Evolutionary conservation across 2,888 invertebrate species (phyloP), one percentile per base, ranked within the genome.

Genomic region (Pristionchus maxplancki): DNA sequence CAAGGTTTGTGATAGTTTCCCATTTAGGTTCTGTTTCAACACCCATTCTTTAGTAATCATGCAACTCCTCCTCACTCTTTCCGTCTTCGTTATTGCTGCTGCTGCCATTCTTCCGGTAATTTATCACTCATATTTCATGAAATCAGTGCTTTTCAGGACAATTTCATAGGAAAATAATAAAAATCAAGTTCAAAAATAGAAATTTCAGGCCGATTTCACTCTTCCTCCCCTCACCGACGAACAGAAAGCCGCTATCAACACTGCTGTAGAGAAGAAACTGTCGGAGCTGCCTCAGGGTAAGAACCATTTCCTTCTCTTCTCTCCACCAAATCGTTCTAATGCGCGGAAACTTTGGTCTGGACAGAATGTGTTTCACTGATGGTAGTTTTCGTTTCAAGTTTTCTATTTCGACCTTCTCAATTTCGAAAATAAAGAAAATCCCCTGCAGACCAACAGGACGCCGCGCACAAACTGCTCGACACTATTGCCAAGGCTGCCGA

Each of bases 181-280:
- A 5, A 9, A 28, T 28, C 31, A 5, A n/a, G n/a, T n/a, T n/a
- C n/a, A n/a, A 64, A 28, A 28, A 20, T 28, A 2, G 64, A 17
- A 58, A 20, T 34, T 17, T 13, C 67, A 71, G 71, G 40, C 24
- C 28, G 71, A 71, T 24, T 71, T 71, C 71, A 71, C 71, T 8
- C 1, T 71, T 40, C 71, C 71, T 37, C 71, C 71, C 28, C 71
- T 71, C 71, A 20, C 37, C 71, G 71, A 71, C 20, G 71, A 71
- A 37, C 71, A 71, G 37, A 71, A 71, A 37, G 71, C 71, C 20
- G 34, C 13, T 20, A 71, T 71, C 71, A 71, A 71, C 20, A 20
- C 71, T 37, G 71, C 71, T 20, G 71, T 71, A 8, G 71, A 71
- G 37, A 34, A 71, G 71, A 71, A 71, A 37, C 71, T 71, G 11